Evolutionary conservation across 2,113 vertebrate genomes (phyloP), one percentile per base, ranked within the genome.

Genomic region (Hystrix cristata): DNA sequence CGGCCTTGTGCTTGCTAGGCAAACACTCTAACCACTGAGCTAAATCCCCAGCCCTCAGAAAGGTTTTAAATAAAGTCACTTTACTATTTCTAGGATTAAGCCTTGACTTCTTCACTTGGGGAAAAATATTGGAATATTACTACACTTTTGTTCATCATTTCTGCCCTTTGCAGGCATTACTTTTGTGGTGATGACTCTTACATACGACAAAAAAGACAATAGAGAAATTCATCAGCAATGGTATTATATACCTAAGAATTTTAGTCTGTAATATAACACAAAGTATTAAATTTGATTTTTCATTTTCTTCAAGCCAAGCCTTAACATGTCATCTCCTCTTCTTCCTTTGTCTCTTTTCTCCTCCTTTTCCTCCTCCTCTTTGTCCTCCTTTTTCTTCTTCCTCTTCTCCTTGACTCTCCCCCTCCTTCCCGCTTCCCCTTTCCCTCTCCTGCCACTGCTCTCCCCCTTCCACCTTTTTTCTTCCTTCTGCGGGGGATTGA

Each of bases 221-320:
- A 90, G 18, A 89, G 25, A 79, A 87, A 87, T 90, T 91, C 23
- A 65, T 81, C 62, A 90, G 38, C n/a, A 23, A 34, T 67, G 64
- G 64, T 23, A 15, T 78, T n/a, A 53, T 69, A 18, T 59, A 46
- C 71, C 23, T 18, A 57, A 67, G 74, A 86, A 64, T 29, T 94
- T 85, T 85, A 55, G 27, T 65, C 3, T 90, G 14, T 72, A 81
- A n/a, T 31, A 57, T 65, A 88, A 64, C 10, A 46, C 9, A 90
- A 86, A 86, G 64, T 80, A 74, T 29, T 76, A 90, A 89, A 78
- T 91, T 86, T 85, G 55, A 4, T 92, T 81, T 96, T 92, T 29
- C 62, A 14, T 69, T 31, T 21, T 46, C 38, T 95, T 80, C 11
- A 74, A 81, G 64, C n/a, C 84, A 92, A 80, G 62, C 51, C 78